Base-by-base conservation (phyloP, 1,140 invertebrate species). In the Yoshiicerus persimilis region DNA sequence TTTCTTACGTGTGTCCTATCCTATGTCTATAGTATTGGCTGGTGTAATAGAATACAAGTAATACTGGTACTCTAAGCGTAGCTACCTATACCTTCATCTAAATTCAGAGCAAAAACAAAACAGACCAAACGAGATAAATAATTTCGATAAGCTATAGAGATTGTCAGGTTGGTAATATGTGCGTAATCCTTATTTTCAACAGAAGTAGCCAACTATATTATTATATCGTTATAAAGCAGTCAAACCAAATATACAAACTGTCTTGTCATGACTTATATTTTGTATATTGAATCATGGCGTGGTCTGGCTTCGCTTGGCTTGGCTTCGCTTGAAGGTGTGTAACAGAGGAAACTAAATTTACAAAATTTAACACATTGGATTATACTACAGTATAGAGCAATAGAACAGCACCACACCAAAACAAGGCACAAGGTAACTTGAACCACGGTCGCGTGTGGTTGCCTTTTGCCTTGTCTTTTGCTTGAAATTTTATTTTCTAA, bases 311-410 rank as follows among this genome's bases (percentile, higher is more conserved):
- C n/a, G n/a, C n/a, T n/a, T n/a, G n/a, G n/a, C 20, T 4, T 66
- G 62, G 62, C 25, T 16, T 66, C 20, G 62, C 62, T 23, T 38
- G 16, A 80, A 80, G 75, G 75, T 80, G 75, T 80, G 75, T 32
- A 80, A 80, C 75, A 80, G 75, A 80, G 75, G 75, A 80, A 80
- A 80, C 75, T 80, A 16, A n/a, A 80, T 70, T 16, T 36, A 80
- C 23, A 80, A 32, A 38, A 36, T 80, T 80, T 80, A 80, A 38
- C 75, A 80, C 75, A 80, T 80, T 32, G 23, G 11, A 11, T 9
- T 9, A 2, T n/a, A 75, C 25, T 11, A 75, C 10, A 30, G 11
- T 11, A 30, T 27, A 75, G 10, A 20, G 27, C 27, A 70, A 25
- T 9, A n/a, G n/a, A n/a, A n/a, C 25, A 6, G 20, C 66, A 70